phyloP scores from a whole-genome alignment of 2,888 invertebrate species.

The Gymnosoma rotundatum region DNA sequence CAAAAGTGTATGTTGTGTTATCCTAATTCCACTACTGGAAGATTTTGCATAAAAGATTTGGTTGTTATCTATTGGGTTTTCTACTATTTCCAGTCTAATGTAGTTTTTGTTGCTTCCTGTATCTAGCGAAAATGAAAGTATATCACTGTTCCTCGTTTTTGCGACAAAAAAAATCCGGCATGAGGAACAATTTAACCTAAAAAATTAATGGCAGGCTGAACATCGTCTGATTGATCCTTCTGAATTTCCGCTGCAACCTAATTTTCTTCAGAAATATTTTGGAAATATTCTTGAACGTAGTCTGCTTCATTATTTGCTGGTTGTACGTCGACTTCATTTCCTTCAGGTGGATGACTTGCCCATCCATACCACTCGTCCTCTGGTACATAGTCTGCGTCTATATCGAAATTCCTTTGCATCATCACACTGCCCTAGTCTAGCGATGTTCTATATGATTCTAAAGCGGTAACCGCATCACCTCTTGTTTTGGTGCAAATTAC shows the following conservation, averaged over 20 bases:
- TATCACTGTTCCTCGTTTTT: constrained; percentile 3
- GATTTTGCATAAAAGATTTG: constrained; percentile 14
- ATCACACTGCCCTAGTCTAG: background rate
- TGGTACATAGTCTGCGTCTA: background rate
- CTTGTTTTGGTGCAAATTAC: too few relatives aligned
- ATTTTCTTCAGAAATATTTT: background rate
- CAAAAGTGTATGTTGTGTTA: background rate
- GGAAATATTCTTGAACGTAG: background rate
- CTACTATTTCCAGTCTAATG: too few relatives aligned
- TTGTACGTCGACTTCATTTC: background rate
- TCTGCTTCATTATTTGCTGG: background rate
- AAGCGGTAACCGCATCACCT: too few relatives aligned
- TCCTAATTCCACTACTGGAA: background rate
- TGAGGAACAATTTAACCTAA: background rate
- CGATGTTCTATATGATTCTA: background rate
- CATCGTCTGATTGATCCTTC: too few relatives aligned
- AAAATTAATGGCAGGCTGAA: background rate
- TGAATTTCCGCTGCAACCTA: background rate
- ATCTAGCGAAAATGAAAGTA: background rate
- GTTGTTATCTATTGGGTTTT: background rate
- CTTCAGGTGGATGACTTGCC: background rate
- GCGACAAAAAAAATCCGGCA: background rate
- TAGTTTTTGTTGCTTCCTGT: background rate
- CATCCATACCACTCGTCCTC: background rate
- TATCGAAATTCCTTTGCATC: background rate